Evolutionary conservation across 2,888 invertebrate species (phyloP), one percentile per base, ranked within the genome.

Genomic region (Baronia brevicornis): DNA sequence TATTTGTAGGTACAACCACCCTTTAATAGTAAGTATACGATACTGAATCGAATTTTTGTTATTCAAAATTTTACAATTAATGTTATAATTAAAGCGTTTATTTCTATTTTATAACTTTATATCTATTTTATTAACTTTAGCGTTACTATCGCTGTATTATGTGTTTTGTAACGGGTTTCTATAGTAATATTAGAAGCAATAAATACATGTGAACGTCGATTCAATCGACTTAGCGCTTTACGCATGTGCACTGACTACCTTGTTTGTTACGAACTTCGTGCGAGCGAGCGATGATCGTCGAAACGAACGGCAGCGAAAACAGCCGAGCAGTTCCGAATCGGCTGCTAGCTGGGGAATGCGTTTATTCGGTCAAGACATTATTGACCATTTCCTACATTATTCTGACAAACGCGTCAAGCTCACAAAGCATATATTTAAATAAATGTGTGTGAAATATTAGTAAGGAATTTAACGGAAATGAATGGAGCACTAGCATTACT

Each of bases 371-470:
- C 61, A 54, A 53, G 53, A 52, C 58, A 54, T 65, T 75, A 82
- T 79, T 80, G 74, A 78, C 70, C 60, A 73, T 70, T 74, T 77
- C 66, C 67, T 72, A 55, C 54, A 54, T 57, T 61, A 68, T 66
- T 68, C 53, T 48, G 43, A 57, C 42, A 51, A 57, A 55, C 64
- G 61, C 59, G 57, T 51, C 50, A 48, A 51, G 51, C 56, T 58
- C 45, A 48, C 37, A 48, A 57, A 51, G 63, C 59, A 67, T 62
- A 60, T 61, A 39, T 41, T 44, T 51, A 56, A 41, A 46, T 47
- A 44, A 58, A 48, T 48, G 43, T 50, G 54, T 56, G 40, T 59
- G 66, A 70, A 64, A 65, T 48, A 54, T 60, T 52, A 55, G 46
- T 38, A 46, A 44, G 39, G 38, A 39, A 18, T 28, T 28, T 40